These are phyloP conservation scores for Acrocephalus scirpaceus DNA, from an alignment of 2,797 vertebrate genomes.

Conservation along the genomic window DNA sequence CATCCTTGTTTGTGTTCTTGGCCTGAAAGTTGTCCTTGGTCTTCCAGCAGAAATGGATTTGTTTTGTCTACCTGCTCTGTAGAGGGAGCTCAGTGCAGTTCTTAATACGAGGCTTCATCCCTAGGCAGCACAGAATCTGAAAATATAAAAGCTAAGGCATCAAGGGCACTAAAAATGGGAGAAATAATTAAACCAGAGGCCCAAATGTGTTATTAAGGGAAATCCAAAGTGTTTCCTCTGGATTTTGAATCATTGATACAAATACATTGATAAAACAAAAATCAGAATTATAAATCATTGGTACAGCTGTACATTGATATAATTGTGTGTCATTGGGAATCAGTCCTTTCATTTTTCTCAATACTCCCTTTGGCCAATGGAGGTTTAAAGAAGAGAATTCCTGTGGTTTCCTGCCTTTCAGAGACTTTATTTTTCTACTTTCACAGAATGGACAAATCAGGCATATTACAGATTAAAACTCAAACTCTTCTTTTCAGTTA, in stretches of 20 bases:
- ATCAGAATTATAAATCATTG: neutral
- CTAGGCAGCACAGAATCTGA: too few relatives aligned
- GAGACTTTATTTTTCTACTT: neutral
- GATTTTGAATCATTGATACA: neutral
- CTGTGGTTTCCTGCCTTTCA: rapidly evolving
- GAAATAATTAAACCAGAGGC: neutral
- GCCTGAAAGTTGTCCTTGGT: too few relatives aligned
- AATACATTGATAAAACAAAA: neutral
- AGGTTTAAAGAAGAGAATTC: neutral
- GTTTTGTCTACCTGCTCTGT: too few relatives aligned
- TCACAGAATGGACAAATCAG: neutral
- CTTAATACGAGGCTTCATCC: too few relatives aligned
- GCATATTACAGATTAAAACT: neutral
- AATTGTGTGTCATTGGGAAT: neutral
- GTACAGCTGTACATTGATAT: neutral
- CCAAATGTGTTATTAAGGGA: rapidly evolving
- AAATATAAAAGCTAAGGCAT: too few relatives aligned
- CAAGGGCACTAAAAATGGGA: neutral
- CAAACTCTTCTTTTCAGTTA: neutral
- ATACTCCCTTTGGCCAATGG: rapidly evolving
- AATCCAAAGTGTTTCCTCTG: neutral
- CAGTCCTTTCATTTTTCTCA: neutral
- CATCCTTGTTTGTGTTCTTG: too few relatives aligned
- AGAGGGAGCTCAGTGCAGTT: too few relatives aligned
- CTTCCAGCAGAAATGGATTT: too few relatives aligned